phyloP scores from a whole-genome alignment of 1,140 invertebrate genomes.

The Neelides sp. region DNA sequence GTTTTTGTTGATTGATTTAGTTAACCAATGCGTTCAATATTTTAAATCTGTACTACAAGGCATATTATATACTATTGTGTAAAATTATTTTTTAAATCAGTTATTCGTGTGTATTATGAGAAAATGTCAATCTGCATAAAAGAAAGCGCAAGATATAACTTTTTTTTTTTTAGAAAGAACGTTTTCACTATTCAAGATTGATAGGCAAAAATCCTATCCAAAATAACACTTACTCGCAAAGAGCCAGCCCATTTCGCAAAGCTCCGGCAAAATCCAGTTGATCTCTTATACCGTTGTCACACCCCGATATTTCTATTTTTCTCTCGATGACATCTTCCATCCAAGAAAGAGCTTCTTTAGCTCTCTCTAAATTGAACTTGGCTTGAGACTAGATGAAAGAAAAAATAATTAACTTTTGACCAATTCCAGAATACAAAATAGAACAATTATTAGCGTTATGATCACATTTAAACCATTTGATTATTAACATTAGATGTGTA shows the following conservation, averaged over 20 bases:
- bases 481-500: no score
- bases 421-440: neutral
- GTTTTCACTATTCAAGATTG: neutral
- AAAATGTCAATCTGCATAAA: no score
- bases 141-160: no score
- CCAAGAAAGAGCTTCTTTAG: slow-evolving; percentile 40
- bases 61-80: no score
- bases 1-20: no score
- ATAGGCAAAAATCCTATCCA: neutral
- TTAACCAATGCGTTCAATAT: no score
- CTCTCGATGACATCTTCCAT: slow-evolving; percentile 38
- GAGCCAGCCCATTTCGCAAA: slow-evolving; percentile 41
- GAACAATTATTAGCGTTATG: neutral
- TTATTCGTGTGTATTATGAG: no score
- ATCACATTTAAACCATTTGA: neutral
- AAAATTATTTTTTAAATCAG: no score
- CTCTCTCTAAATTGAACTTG: slow-evolving; percentile 42
- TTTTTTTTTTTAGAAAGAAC: neutral
- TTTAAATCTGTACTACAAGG: no score
- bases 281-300: slow-evolving; percentile 35
- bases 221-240: slow-evolving; percentile 40
- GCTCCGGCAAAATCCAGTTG: slow-evolving; percentile 40
- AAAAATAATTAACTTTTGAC: neutral
- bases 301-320: slow-evolving; percentile 34
- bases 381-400: slow-evolving; percentile 39